A percentile compares a stretch with the other conserved stretches of the same genome.
phyloP scores from a whole-genome alignment of 2,888 invertebrate genomes.

The Aromia moschata region DNA sequence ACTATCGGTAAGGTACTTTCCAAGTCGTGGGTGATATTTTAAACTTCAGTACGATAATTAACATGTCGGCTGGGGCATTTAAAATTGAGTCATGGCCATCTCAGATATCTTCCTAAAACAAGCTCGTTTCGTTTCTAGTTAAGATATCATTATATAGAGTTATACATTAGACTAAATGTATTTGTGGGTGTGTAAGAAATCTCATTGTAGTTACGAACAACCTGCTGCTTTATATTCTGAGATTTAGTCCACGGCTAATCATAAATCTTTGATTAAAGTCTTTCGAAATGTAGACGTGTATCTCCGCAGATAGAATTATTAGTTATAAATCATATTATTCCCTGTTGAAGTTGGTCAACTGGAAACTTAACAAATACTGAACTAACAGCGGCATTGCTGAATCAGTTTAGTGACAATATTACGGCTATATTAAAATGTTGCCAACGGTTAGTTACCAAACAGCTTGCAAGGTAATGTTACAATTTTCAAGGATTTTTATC shows the following conservation, averaged over 20 bases:
- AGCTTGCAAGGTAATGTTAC: background rate
- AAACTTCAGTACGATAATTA: constrained; percentile 48
- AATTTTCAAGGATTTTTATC: constrained; percentile 1
- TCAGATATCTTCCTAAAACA: constrained; percentile 35
- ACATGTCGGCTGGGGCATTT: constrained; percentile 45
- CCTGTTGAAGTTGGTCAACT: constrained; percentile 47
- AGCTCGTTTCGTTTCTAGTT: constrained; percentile 39
- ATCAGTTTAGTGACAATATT: constrained; percentile 28
- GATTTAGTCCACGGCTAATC: constrained; percentile 49
- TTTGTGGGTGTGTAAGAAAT: constrained; percentile 51
- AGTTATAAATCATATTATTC: constrained; percentile 55
- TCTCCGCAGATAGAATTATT: constrained; percentile 50
- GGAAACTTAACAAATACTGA: constrained; percentile 43
- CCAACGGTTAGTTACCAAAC: constrained; percentile 8
- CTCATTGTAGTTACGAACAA: constrained; percentile 53
- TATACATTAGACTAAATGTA: constrained; percentile 42
- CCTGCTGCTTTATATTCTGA: constrained; percentile 52
- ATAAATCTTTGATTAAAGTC: constrained; percentile 52
- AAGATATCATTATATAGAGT: constrained; percentile 49
- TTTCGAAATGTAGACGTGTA: constrained; percentile 46
- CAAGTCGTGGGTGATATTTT: constrained; percentile 53
- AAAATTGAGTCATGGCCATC: constrained; percentile 49
- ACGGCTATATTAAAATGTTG: constrained; percentile 24
- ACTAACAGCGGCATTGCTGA: constrained; percentile 31
- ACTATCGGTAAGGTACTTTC: constrained; percentile 34